Percentiles rank a stretch among this genome's conserved stretches.
These are phyloP conservation scores for Spea hammondii DNA, from an alignment of 2,797 vertebrate genomes.

Conservation along the genomic window DNA sequence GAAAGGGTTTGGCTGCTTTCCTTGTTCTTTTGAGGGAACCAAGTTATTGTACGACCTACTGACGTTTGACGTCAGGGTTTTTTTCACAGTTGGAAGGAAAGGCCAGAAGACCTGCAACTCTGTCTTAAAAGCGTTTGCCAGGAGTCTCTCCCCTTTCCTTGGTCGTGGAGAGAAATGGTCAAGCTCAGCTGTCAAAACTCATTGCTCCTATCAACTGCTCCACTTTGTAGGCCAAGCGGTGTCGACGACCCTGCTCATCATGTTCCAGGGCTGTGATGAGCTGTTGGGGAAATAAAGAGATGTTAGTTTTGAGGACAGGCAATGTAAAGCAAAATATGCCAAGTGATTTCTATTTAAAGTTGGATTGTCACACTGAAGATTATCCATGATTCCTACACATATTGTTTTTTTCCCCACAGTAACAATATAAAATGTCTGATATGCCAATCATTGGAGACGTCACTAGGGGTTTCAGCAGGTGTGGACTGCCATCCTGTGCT, in stretches of 20 bases:
- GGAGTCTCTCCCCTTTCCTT: constrained; percentile 55
- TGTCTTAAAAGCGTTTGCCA: constrained; percentile 47
- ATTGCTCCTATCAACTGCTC: constrained; percentile 93
- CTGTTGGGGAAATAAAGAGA: constrained; percentile 61
- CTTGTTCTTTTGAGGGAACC: constrained; percentile 27
- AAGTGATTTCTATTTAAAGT: too few relatives aligned
- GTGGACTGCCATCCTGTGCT: too few relatives aligned
- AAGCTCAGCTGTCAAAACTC: constrained; percentile 93
- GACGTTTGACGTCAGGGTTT: constrained; percentile 6
- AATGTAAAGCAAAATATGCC: too few relatives aligned
- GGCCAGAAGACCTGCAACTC: constrained; percentile 49
- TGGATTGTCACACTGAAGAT: too few relatives aligned
- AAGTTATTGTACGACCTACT: constrained; percentile 24
- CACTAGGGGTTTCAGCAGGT: too few relatives aligned
- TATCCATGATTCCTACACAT: too few relatives aligned
- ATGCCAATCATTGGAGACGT: too few relatives aligned
- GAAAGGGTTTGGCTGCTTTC: constrained; percentile 30
- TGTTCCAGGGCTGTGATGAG: constrained; percentile 89
- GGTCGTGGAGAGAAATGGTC: constrained; percentile 39
- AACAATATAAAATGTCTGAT: too few relatives aligned
- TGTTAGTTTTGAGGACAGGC: background rate
- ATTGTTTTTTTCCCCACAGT: too few relatives aligned
- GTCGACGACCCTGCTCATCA: constrained; percentile 91
- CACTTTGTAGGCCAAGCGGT: constrained; percentile 92
- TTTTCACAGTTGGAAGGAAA: constrained; percentile 41